Percentiles rank a stretch among this genome's conserved stretches.
phyloP scores from a whole-genome alignment of 2,888 invertebrate genomes.

The Lycocerus yunnanus region DNA sequence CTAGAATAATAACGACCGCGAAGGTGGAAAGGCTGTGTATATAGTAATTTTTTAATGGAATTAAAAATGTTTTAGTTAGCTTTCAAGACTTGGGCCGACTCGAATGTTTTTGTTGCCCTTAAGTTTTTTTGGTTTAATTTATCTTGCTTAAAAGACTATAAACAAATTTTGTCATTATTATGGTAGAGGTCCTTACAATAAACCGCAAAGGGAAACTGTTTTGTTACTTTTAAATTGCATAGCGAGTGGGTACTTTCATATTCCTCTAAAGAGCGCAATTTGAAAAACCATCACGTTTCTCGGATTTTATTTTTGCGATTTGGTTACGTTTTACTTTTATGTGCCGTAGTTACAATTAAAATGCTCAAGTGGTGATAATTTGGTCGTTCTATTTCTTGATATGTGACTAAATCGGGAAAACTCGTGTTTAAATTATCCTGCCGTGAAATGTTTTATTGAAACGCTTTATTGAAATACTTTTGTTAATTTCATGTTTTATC shows the following conservation, averaged over 20 bases:
- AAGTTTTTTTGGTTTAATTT: neutral
- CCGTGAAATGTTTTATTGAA: neutral
- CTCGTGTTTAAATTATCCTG: neutral
- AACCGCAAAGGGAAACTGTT: neutral
- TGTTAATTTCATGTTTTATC: neutral
- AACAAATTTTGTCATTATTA: neutral
- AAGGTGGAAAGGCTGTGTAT: neutral
- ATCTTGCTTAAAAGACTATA: neutral
- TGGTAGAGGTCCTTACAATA: neutral
- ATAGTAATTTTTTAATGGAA: neutral
- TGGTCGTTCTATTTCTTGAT: neutral
- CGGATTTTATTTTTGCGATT: neutral
- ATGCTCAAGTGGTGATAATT: neutral
- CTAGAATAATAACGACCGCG: neutral
- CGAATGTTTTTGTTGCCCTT: neutral
- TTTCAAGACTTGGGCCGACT: neutral
- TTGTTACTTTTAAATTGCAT: neutral
- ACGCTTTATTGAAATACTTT: neutral
- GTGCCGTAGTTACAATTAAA: neutral
- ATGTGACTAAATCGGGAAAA: neutral
- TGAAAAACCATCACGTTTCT: neutral
- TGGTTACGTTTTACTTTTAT: neutral
- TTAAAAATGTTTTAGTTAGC: neutral
- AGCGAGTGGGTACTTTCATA: neutral
- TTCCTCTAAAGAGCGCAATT: neutral